A percentile compares a stretch with the other conserved stretches of the same genome.
These are phyloP conservation scores for Papilio polytes DNA, from an alignment of 1,140 invertebrate genomes.

Conservation along the genomic window DNA sequence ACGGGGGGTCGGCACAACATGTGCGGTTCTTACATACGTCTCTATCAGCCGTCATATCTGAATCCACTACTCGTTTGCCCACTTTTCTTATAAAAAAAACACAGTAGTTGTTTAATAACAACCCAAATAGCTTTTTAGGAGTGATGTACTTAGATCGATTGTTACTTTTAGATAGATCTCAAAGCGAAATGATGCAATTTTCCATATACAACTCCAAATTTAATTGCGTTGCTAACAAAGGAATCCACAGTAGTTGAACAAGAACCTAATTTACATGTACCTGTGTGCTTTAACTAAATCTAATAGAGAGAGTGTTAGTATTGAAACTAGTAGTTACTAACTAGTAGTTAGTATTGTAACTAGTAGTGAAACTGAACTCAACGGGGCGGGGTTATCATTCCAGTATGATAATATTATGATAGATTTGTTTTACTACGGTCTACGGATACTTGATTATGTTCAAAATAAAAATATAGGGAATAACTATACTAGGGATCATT, in stretches of 20 bases:
- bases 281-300: background rate
- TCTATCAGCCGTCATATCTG: no score
- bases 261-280: background rate
- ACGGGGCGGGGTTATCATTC: background rate
- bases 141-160: no score
- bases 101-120: no score
- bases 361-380: slow-evolving; percentile 7
- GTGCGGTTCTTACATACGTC: no score
- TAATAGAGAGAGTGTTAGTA: background rate
- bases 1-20: no score
- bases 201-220: background rate
- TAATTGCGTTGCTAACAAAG: background rate
- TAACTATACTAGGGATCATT: no score
- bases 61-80: no score
- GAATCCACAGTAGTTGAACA: background rate
- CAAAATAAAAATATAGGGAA: background rate
- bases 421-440: background rate
- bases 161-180: background rate
- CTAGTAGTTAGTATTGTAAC: no score
- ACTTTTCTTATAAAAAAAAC: no score
- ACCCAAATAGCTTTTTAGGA: no score
- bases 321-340: no score
- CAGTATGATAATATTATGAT: background rate
- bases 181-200: background rate
- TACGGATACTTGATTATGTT: background rate